Evolutionary conservation across 2,888 invertebrate genomes (phyloP).

Genomic region (Chymomyza amoena): DNA sequence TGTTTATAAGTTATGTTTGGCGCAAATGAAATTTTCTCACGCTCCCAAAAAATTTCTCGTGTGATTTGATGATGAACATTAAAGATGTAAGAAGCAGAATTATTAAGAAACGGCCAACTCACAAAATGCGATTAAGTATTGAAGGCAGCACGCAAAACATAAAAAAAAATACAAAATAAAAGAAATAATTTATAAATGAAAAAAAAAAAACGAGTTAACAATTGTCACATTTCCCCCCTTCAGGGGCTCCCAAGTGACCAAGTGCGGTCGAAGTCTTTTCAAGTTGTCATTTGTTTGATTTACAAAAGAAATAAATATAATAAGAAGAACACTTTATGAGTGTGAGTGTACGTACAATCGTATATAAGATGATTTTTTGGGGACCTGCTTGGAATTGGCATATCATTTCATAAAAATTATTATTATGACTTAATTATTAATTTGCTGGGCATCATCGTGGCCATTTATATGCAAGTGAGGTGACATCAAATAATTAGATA

Average conservation of each 20-base stretch:
- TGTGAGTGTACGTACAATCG: slow-evolving; percentile 25
- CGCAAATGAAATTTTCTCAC: slow-evolving; percentile 64
- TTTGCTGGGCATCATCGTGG: neutral
- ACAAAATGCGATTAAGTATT: slow-evolving; percentile 68
- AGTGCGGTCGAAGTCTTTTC: slow-evolving; percentile 56
- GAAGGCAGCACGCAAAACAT: slow-evolving; percentile 56
- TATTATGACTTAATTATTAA: slow-evolving; percentile 71
- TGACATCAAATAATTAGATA: neutral
- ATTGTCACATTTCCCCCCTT: slow-evolving; percentile 46
- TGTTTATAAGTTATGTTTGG: slow-evolving; percentile 64
- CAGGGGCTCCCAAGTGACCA: neutral
- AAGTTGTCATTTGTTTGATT: slow-evolving; percentile 52
- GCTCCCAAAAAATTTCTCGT: slow-evolving; percentile 56
- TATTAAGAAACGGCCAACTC: slow-evolving; percentile 21
- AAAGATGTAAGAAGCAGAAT: slow-evolving; percentile 7
- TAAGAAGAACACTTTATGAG: slow-evolving; percentile 62
- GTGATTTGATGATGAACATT: neutral
- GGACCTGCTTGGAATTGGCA: slow-evolving; percentile 39
- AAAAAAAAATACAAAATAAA: slow-evolving; percentile 1
- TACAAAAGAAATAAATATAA: slow-evolving; percentile 63
- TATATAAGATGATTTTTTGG: neutral
- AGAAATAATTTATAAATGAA: too few relatives aligned
- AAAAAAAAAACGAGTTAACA: slow-evolving; percentile 57
- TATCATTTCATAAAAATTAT: slow-evolving; percentile 53
- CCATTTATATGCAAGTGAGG: neutral